phyloP scores from a whole-genome alignment of 2,797 vertebrate genomes.

The Allobates femoralis region DNA sequence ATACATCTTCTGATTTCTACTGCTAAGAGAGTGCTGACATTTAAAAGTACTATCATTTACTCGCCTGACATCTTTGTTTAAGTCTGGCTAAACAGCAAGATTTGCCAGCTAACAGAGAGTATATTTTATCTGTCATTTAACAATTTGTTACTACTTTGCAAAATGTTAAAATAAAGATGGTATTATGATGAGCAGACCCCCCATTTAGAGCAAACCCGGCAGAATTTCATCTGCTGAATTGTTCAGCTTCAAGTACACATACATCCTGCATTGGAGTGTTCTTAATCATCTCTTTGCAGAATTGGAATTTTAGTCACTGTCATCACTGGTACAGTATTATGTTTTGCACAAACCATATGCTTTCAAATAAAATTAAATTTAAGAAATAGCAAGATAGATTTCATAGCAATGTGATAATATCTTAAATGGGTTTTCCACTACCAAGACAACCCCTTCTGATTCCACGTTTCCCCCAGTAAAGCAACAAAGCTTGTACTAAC shows the following conservation, averaged over 20 bases:
- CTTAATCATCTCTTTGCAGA: slow-evolving; percentile 12
- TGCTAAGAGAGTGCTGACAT: slow-evolving; percentile 36
- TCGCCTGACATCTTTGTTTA: slow-evolving; percentile 57
- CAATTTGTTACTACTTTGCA: slow-evolving; percentile 40
- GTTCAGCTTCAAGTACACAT: slow-evolving; percentile 10
- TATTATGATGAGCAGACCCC: slow-evolving; percentile 51
- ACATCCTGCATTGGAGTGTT: slow-evolving; percentile 10
- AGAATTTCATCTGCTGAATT: slow-evolving; percentile 21
- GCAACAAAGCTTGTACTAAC: too few species aligned
- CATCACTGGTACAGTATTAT: background rate
- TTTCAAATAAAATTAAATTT: background rate
- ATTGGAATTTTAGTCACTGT: slow-evolving; percentile 17
- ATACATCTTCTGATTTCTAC: slow-evolving; percentile 49
- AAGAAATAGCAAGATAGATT: background rate
- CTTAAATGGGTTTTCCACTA: too few species aligned
- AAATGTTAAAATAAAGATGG: slow-evolving; percentile 47
- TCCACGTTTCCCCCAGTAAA: too few species aligned
- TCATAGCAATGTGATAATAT: background rate
- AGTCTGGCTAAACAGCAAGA: slow-evolving; percentile 46
- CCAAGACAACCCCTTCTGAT: too few species aligned
- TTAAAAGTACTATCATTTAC: slow-evolving; percentile 52
- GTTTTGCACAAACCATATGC: background rate
- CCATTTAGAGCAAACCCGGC: slow-evolving; percentile 31
- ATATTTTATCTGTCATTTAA: slow-evolving; percentile 48
- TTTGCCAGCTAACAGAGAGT: slow-evolving; percentile 41